A percentile compares a stretch with the other conserved stretches of the same genome.
Conservation (phyloP, 2,797 vertebrate species). For the Alosa sapidissima region DNA sequence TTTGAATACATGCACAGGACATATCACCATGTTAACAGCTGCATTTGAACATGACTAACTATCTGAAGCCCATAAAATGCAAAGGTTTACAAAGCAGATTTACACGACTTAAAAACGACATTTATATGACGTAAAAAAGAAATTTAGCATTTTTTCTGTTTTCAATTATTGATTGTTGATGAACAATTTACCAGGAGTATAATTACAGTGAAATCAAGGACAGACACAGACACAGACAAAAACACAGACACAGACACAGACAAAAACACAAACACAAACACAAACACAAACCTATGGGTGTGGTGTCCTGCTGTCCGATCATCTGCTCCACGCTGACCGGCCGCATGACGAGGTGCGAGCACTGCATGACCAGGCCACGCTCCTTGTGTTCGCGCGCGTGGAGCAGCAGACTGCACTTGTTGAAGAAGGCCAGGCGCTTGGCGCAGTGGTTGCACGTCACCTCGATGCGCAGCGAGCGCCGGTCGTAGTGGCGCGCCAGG, state of each 20-base stretch:
- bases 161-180: no score
- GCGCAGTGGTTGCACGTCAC: slow-evolving; percentile 97
- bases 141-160: no score
- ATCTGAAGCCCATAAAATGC: background rate
- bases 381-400: slow-evolving; percentile 98
- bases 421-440: slow-evolving; percentile 93
- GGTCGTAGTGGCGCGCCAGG: slow-evolving; percentile 89
- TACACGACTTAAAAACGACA: background rate
- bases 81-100: background rate
- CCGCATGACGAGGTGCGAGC: slow-evolving; percentile 94
- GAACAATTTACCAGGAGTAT: background rate
- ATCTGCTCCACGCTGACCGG: slow-evolving; percentile 92
- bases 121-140: no score
- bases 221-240: no score
- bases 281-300: slow-evolving; percentile 65
- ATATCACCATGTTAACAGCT: background rate
- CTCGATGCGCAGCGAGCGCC: slow-evolving; percentile 93
- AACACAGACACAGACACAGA: background rate
- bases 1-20: no score
- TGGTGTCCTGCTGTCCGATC: slow-evolving; percentile 87
- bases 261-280: background rate
- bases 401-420: slow-evolving; percentile 94
- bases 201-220: background rate
- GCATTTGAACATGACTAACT: background rate
- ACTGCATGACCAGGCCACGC: slow-evolving; percentile 95